Evolutionary conservation across 2,113 vertebrate species (phyloP), one percentile per base, ranked within the genome.

Genomic region (Formicarius rufipectus): DNA sequence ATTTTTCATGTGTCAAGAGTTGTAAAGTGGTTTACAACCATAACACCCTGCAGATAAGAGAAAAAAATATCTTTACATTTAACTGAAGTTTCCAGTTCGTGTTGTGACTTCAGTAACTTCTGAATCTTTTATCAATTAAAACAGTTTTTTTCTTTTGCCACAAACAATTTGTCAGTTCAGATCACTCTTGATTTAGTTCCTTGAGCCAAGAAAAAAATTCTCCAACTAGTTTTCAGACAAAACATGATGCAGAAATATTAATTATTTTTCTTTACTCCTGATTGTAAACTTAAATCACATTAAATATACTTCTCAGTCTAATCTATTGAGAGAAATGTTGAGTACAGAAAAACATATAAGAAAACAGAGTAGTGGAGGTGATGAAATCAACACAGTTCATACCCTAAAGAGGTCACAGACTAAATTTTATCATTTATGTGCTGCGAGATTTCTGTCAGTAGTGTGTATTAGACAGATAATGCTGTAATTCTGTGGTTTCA

Each of bases 291-390:
- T 63, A n/a, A 72, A 56, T 87, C 35, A n/a, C 4, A 53, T 76
- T 49, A 62, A 81, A 76, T 55, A 35, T 22, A n/a, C 9, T 79
- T 87, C 79, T 75, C 42, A 42, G 12, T 7, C 9, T 66, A 53
- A 19, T 9, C 14, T 75, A 21, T 22, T 52, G 9, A 66, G 12
- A 56, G 40, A 52, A 90, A 82, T 31, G 6, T 31, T 83, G n/a
- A 76, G 6, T 60, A 44, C 3, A 14, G 50, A 55, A 82, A 89
- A 64, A 44, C 6, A 24, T 39, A 25, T 3, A 50, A 39, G 44
- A 60, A 83, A 60, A n/a, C 2, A 17, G 14, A 2, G 13, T 8
- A 14, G 7, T 4, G 5, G 5, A 7, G 13, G 19, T 4, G 23
- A 6, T 19, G 21, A 20, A 91, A 73, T 62, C 33, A 73, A n/a